These are phyloP conservation scores for Ophonus ardosiacus DNA, from an alignment of 2,888 invertebrate genomes.

Conservation along the genomic window DNA sequence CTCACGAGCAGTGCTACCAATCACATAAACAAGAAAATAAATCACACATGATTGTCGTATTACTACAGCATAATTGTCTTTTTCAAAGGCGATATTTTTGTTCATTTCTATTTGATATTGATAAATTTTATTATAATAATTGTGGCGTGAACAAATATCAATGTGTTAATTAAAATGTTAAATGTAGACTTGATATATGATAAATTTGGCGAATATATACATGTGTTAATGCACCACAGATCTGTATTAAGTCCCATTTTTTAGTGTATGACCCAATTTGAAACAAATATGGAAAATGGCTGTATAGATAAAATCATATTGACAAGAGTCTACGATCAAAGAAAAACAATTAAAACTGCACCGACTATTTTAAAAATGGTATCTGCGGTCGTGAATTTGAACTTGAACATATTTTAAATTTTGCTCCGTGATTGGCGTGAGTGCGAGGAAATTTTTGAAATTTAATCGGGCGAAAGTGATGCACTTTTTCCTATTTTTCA, in stretches of 20 bases:
- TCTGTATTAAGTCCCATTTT: neutral
- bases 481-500: no score
- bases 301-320: no score
- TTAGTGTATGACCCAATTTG: no score
- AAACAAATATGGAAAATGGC: no score
- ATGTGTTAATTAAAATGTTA: conserved; percentile 30
- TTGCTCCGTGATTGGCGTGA: no score
- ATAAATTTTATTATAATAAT: conserved; percentile 25
- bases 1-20: conserved; percentile 50
- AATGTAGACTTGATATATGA: conserved; percentile 10
- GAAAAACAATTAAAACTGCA: no score
- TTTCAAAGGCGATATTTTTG: conserved; percentile 16
- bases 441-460: no score
- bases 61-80: conserved; percentile 29
- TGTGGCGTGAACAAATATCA: conserved; percentile 10
- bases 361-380: no score
- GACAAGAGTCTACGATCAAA: no score
- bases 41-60: conserved; percentile 48
- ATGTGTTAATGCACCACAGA: neutral
- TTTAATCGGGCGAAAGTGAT: no score
- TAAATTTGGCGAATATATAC: neutral
- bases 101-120: conserved; percentile 5
- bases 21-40: conserved; percentile 56
- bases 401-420: no score
- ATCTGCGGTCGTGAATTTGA: no score